Evolutionary conservation across 2,113 vertebrate species (phyloP), one percentile per base, ranked within the genome.

Genomic region (Atlantisia rogersi): DNA sequence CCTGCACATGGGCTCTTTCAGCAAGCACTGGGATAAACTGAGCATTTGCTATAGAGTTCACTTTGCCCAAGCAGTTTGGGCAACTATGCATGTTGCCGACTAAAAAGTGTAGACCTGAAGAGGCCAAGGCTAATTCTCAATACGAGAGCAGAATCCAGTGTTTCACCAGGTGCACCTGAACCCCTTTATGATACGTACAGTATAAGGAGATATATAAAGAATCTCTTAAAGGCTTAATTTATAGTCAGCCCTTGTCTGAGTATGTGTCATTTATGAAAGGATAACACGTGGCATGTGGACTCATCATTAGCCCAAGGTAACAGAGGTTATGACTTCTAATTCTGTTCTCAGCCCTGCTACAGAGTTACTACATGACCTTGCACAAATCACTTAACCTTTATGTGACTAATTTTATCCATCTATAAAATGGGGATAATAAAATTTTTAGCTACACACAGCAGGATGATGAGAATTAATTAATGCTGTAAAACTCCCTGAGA

Each of bases 351-450:
- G 52, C 46, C 37, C 71, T 94, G 76, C 46, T 90, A 88, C 85
- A 75, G 79, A 90, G 90, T 86, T 90, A 76, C 76, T 94, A 84
- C 82, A 90, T 93, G 92, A 96, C 94, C 92, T 96, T 96, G 85
- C 65, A 93, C 88, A 92, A 90, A 95, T 88, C 82, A 88, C 79
- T 94, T 96, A 94, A 96, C 93, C 92, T 97, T 93, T 96, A 77
- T 92, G 68, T 93, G 73, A 92, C 90, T 90, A 86, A 94, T 96
- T 96, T 97, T 95, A 93, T 90, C 88, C 65, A 44, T 56, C 73
- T 81, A 58, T 95, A 94, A 95, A 96, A 75, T 60, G 26, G 16
- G 46, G 55, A 88, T 92, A 86, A 84, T 96, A 92, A 97, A 92
- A 88, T 60, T 90, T 96, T 95, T 88, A 94, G 85, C 79, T 82